phyloP scores from a whole-genome alignment of 2,113 vertebrate species.

The Azemiops feae region DNA sequence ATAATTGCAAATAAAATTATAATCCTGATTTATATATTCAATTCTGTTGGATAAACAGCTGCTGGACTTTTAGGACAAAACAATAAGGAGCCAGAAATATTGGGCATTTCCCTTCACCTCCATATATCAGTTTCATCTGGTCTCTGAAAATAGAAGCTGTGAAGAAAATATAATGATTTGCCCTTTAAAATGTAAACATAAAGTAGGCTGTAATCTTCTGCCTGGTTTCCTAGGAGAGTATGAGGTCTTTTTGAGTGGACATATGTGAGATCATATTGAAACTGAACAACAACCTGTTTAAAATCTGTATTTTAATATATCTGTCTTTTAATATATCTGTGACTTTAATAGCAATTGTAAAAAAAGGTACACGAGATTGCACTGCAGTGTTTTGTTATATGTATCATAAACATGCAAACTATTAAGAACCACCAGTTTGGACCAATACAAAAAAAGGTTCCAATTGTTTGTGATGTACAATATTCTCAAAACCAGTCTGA shows the following conservation, averaged over 20 bases:
- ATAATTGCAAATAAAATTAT: slow-evolving; percentile 23
- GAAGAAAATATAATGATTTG: slow-evolving; percentile 25
- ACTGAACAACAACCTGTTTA: slow-evolving; percentile 41
- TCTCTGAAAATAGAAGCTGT: slow-evolving; percentile 31
- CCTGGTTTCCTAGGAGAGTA: neutral
- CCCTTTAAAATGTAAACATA: slow-evolving; percentile 50
- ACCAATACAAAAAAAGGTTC: neutral
- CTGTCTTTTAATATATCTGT: slow-evolving; percentile 31
- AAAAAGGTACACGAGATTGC: neutral
- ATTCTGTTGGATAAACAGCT: neutral
- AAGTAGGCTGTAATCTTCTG: neutral
- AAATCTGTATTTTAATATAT: slow-evolving; percentile 31
- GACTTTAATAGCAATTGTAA: neutral
- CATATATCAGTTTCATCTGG: neutral
- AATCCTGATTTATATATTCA: slow-evolving; percentile 38
- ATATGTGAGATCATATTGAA: neutral
- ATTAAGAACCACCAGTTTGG: neutral
- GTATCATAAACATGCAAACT: neutral
- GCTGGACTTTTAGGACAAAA: slow-evolving; percentile 38
- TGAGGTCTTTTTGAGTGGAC: neutral
- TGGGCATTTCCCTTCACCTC: neutral
- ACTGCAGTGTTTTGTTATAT: neutral
- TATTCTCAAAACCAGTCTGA: slow-evolving; percentile 26
- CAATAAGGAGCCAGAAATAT: neutral
- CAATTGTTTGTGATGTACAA: slow-evolving; percentile 20